A percentile compares a stretch with the other conserved stretches of the same genome.
These are phyloP conservation scores for Drosophila demipolita DNA, from an alignment of 2,888 invertebrate species.

Conservation along the genomic window DNA sequence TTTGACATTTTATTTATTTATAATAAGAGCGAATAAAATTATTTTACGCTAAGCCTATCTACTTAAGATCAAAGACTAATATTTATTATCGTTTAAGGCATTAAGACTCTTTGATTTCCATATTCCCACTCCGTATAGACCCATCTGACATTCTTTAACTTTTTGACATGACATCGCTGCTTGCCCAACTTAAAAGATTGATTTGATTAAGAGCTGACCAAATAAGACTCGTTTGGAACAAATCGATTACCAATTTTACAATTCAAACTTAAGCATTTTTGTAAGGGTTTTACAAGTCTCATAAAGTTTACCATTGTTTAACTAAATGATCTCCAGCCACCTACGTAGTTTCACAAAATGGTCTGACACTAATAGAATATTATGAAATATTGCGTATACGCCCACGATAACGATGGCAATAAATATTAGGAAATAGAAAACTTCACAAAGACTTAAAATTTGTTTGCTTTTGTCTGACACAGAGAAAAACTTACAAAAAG, in stretches of 20 bases:
- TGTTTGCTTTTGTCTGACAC: constrained; percentile 71
- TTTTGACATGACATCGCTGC: not conserved
- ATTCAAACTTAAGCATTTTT: not conserved
- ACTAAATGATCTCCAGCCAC: constrained; percentile 38
- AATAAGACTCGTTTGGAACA: not conserved
- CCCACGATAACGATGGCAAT: constrained; percentile 57
- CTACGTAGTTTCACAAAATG: constrained; percentile 33
- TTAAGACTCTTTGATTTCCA: not conserved
- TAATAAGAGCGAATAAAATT: not conserved
- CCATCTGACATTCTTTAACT: fast-evolving
- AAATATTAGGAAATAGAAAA: constrained; percentile 55
- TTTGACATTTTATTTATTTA: not conserved
- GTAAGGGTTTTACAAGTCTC: constrained; percentile 7
- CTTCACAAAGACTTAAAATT: constrained; percentile 55
- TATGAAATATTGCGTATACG: constrained; percentile 77
- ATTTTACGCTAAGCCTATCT: not conserved
- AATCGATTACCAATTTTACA: not conserved
- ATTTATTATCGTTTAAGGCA: not conserved
- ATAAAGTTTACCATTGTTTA: constrained; percentile 30
- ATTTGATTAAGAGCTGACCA: not conserved
- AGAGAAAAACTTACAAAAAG: constrained; percentile 42
- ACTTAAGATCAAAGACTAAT: not conserved
- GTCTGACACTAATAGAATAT: constrained; percentile 35
- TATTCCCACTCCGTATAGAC: not conserved
- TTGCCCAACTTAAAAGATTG: not conserved